phyloP scores from a whole-genome alignment of 1,140 invertebrate genomes.

The Eulimnadia texana region DNA sequence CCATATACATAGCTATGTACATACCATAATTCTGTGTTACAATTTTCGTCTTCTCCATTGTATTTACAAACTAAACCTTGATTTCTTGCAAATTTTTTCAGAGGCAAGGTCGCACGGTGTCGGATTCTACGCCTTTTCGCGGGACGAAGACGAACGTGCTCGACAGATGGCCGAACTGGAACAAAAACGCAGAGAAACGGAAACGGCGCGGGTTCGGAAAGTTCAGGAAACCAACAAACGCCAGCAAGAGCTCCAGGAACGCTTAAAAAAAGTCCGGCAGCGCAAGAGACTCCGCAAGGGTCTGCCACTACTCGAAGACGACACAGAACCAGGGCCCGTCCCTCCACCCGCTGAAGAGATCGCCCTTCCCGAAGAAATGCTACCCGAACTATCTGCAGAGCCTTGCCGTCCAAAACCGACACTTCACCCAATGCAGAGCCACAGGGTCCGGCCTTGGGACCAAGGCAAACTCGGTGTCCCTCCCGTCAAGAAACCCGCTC shows the following conservation, averaged over 20 bases:
- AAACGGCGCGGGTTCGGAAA: conserved; percentile 45
- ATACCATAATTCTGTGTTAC: neutral
- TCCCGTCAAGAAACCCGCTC: conserved; percentile 15
- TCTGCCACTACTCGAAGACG: conserved; percentile 43
- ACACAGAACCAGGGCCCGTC: conserved; percentile 25
- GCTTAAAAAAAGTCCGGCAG: conserved; percentile 60
- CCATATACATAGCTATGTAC: neutral
- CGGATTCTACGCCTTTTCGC: conserved; percentile 73
- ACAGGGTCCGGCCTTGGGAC: conserved; percentile 26
- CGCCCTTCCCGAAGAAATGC: neutral
- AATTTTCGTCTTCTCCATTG: neutral
- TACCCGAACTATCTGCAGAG: conserved; percentile 13
- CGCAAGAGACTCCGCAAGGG: conserved; percentile 58
- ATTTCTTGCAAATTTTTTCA: conserved; percentile 27
- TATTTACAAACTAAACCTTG: neutral
- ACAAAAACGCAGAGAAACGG: conserved; percentile 52
- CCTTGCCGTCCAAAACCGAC: neutral
- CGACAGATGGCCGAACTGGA: conserved; percentile 60
- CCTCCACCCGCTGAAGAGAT: neutral
- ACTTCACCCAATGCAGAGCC: neutral
- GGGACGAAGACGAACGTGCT: conserved; percentile 55
- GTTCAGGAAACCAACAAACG: conserved; percentile 45
- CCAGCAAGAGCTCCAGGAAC: conserved; percentile 50
- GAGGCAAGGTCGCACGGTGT: conserved; percentile 78
- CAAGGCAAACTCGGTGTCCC: conserved; percentile 25